Evolutionary conservation across 2,113 vertebrate genomes (phyloP).

Genomic region (Alaudala cheleensis): DNA sequence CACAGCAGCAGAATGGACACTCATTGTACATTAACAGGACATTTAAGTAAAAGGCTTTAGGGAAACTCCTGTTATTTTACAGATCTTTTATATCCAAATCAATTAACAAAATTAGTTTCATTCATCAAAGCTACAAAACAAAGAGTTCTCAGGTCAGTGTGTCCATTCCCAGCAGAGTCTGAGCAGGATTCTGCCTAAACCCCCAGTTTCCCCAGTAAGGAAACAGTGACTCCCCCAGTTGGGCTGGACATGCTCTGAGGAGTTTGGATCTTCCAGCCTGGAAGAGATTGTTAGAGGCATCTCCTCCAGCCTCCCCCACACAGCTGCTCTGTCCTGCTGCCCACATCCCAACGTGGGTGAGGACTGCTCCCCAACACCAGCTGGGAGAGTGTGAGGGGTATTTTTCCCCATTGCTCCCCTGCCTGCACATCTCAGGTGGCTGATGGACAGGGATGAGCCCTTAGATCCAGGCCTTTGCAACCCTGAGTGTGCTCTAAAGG

Average conservation of each 20-base stretch:
- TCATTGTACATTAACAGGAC: neutral
- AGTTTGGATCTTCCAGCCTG: neutral
- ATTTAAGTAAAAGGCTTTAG: neutral
- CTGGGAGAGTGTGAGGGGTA: neutral
- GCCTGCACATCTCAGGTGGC: neutral
- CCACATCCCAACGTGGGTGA: fast-evolving
- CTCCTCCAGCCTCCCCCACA: neutral
- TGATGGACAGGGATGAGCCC: neutral
- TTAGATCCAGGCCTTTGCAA: neutral
- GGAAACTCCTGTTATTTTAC: neutral
- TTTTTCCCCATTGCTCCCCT: neutral
- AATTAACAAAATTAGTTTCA: neutral
- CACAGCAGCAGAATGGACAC: neutral
- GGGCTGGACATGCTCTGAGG: neutral
- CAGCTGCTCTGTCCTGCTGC: neutral
- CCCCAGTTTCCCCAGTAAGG: neutral
- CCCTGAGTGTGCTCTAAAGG: neutral
- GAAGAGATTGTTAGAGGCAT: neutral
- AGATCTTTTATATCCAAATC: neutral
- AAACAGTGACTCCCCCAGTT: neutral
- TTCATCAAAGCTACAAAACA: neutral
- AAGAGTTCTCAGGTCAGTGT: neutral
- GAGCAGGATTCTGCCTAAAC: neutral
- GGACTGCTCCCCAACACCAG: neutral
- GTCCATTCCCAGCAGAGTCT: fast-evolving